These are phyloP conservation scores for Globia sparganii DNA, from an alignment of 2,888 invertebrate genomes.

Conservation along the genomic window DNA sequence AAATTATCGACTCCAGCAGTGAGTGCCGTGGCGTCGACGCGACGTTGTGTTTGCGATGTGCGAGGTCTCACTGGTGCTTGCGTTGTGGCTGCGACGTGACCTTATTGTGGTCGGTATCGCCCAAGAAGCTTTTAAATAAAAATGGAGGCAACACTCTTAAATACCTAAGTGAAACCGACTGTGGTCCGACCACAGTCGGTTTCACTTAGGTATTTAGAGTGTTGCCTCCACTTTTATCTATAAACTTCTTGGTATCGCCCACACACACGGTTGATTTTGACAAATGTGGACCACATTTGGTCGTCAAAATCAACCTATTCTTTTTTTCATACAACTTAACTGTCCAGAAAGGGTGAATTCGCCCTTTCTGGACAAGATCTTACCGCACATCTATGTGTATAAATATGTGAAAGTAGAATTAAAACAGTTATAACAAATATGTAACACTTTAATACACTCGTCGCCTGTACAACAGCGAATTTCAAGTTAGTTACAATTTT, in stretches of 20 bases:
- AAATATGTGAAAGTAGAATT: slow-evolving; percentile 49
- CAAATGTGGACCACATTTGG: neutral
- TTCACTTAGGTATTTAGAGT: too few species aligned
- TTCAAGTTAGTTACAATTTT: slow-evolving; percentile 77
- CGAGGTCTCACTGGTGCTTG: neutral
- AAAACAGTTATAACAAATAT: slow-evolving; percentile 78
- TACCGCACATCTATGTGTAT: neutral
- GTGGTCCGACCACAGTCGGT: too few species aligned
- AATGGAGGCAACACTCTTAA: too few species aligned
- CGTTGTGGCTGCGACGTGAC: neutral
- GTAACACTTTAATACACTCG: slow-evolving; percentile 86
- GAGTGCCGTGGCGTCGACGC: neutral
- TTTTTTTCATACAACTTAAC: too few species aligned
- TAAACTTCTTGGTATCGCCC: too few species aligned
- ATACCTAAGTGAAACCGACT: too few species aligned
- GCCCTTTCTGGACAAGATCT: too few species aligned
- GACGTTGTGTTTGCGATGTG: neutral
- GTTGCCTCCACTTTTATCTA: too few species aligned
- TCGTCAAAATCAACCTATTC: too few species aligned
- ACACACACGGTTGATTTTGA: neutral
- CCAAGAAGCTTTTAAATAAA: too few species aligned
- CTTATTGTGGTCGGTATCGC: neutral
- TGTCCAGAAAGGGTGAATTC: too few species aligned
- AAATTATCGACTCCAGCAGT: neutral
- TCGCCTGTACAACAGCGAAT: slow-evolving; percentile 84